Percentiles rank a stretch among this genome's conserved stretches.
phyloP scores from a whole-genome alignment of 2,113 vertebrate genomes.

The Sceloporus undulatus region DNA sequence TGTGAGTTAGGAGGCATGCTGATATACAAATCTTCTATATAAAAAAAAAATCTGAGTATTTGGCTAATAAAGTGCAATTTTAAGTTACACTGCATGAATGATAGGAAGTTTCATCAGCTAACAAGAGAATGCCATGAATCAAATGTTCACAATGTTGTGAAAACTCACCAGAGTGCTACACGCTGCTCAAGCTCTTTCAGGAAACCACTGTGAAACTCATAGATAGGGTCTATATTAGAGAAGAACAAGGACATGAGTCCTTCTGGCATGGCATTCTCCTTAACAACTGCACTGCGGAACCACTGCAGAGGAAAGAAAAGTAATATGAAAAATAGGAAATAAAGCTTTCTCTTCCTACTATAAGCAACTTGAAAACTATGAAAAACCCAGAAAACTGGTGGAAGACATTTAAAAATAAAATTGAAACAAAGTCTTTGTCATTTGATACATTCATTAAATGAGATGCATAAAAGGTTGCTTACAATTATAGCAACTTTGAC shows the following conservation, averaged over 20 bases:
- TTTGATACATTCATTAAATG: not conserved
- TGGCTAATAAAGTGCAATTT: not conserved
- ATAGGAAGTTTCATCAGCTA: not conserved
- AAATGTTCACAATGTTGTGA: not conserved
- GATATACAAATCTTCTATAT: not conserved
- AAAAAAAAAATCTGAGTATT: not conserved
- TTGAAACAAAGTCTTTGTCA: not conserved
- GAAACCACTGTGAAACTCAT: slow-evolving; percentile 93
- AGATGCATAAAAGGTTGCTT: not conserved
- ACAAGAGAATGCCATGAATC: not conserved
- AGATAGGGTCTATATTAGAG: slow-evolving; percentile 94
- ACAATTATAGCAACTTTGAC: not conserved
- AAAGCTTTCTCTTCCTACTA: not conserved
- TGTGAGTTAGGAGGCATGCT: not conserved
- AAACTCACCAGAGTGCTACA: slow-evolving; percentile 88
- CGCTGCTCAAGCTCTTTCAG: slow-evolving; percentile 93
- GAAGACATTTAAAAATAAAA: not conserved
- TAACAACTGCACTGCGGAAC: slow-evolving; percentile 93
- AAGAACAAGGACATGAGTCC: slow-evolving; percentile 91
- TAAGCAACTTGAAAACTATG: not conserved
- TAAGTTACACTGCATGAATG: not conserved
- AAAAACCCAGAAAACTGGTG: not conserved
- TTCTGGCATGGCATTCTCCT: slow-evolving; percentile 90
- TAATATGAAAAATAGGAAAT: not conserved
- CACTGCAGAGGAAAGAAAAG: slow-evolving; percentile 80